A percentile compares a stretch with the other conserved stretches of the same genome.
These are phyloP conservation scores for Rhynchotus rufescens DNA, from an alignment of 2,797 vertebrate genomes.

Conservation along the genomic window DNA sequence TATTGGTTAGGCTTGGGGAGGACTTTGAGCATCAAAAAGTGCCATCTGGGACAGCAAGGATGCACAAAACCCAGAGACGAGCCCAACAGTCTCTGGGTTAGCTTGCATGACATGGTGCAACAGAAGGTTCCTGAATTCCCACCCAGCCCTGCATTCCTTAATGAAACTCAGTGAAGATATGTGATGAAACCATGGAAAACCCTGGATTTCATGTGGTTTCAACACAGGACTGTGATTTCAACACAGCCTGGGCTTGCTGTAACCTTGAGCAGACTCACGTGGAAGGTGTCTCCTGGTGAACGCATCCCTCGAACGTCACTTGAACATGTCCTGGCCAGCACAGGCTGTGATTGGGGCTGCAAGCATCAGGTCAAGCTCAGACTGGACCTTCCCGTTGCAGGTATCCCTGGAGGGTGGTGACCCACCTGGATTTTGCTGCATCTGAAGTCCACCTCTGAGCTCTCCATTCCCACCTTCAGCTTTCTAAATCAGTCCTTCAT, in stretches of 20 bases:
- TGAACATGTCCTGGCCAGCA: not conserved
- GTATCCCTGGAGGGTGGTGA: not conserved
- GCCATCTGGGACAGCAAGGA: fast-evolving
- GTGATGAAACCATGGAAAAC: not conserved
- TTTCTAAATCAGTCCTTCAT: not conserved
- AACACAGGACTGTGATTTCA: not conserved
- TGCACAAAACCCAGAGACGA: not conserved
- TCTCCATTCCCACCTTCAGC: not conserved
- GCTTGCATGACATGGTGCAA: not conserved
- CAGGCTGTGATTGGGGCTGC: not conserved
- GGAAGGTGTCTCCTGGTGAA: not conserved
- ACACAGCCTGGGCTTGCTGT: not conserved
- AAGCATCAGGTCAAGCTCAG: not conserved
- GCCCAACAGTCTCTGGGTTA: not conserved
- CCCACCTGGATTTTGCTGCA: not conserved
- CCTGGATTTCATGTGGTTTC: not conserved
- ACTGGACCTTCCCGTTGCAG: not conserved
- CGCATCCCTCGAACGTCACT: not conserved
- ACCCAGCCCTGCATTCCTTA: not conserved
- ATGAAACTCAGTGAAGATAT: not conserved
- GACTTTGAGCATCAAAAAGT: not conserved
- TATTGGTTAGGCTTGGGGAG: not conserved
- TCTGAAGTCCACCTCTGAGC: not conserved
- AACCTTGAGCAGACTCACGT: too few species aligned
- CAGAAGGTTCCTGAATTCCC: not conserved